Evolutionary conservation across 1,140 invertebrate genomes (phyloP).

Genomic region (Steinernema feltiae): DNA sequence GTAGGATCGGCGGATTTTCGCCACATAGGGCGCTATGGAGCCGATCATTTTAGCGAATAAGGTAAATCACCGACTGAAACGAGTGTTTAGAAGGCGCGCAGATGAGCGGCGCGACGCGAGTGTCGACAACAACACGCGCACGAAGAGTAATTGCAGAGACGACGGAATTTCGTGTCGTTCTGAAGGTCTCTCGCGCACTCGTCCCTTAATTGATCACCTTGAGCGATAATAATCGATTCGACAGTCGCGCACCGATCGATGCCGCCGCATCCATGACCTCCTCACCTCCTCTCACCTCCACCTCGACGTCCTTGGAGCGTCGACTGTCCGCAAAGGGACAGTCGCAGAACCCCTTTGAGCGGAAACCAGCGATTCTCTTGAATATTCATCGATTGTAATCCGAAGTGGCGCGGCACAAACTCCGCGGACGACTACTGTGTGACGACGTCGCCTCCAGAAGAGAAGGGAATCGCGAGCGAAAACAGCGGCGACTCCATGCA

Average conservation of each 20-base stretch:
- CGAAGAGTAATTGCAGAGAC: neutral
- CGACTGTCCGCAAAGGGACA: too few species aligned
- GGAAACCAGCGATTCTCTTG: neutral
- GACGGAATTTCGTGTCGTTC: slow-evolving; percentile 7
- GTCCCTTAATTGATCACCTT: slow-evolving; percentile 7
- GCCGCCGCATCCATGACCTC: neutral
- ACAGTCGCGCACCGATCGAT: neutral
- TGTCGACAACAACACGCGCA: neutral
- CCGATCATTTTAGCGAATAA: slow-evolving; percentile 41
- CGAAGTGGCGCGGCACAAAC: neutral
- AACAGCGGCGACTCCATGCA: neutral
- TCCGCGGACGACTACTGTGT: neutral
- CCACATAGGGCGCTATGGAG: slow-evolving; percentile 43
- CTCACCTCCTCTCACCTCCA: too few species aligned
- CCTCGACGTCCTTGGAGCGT: too few species aligned
- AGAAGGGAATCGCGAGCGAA: neutral
- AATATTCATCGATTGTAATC: slow-evolving; percentile 5
- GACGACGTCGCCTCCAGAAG: neutral
- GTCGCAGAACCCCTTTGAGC: neutral
- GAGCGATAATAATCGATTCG: slow-evolving; percentile 7
- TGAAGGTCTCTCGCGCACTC: neutral
- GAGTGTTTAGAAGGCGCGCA: neutral
- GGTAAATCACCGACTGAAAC: slow-evolving; percentile 9
- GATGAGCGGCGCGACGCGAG: neutral
- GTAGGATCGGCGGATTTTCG: slow-evolving; percentile 44